phyloP scores from a whole-genome alignment of 2,113 vertebrate genomes.

The Hylia prasina region DNA sequence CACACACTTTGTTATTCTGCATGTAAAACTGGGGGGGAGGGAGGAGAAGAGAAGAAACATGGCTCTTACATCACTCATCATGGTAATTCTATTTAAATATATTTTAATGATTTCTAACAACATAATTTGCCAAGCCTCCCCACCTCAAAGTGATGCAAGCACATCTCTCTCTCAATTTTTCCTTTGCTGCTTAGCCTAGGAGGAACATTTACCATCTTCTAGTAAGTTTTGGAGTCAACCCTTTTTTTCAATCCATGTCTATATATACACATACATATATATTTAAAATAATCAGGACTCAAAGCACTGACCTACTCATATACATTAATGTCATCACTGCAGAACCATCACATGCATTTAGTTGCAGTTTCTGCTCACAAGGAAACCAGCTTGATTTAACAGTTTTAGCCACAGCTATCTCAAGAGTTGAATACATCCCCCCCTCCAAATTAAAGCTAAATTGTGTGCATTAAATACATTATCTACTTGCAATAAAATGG shows the following conservation, averaged over 20 bases:
- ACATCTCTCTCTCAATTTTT: neutral
- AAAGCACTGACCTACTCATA: neutral
- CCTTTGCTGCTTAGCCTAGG: neutral
- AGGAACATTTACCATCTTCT: neutral
- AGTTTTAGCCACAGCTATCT: neutral
- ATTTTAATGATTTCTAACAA: constrained; percentile 25
- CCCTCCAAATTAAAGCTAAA: neutral
- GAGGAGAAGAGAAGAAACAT: neutral
- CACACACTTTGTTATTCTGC: neutral
- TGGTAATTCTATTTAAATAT: constrained; percentile 7
- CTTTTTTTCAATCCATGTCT: neutral
- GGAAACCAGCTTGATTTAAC: neutral
- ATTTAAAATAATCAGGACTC: neutral
- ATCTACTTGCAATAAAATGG: constrained; percentile 1
- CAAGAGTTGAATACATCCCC: neutral
- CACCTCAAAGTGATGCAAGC: neutral
- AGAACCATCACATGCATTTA: neutral
- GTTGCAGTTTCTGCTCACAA: neutral
- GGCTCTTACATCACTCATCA: neutral
- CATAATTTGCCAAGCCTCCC: constrained; percentile 4
- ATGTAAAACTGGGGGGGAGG: neutral
- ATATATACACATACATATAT: neutral
- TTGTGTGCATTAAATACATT: neutral
- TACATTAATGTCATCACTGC: neutral
- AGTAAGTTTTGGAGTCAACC: neutral